Evolutionary conservation across 2,797 vertebrate species (phyloP).

Genomic region (Melanotaenia nigrans): DNA sequence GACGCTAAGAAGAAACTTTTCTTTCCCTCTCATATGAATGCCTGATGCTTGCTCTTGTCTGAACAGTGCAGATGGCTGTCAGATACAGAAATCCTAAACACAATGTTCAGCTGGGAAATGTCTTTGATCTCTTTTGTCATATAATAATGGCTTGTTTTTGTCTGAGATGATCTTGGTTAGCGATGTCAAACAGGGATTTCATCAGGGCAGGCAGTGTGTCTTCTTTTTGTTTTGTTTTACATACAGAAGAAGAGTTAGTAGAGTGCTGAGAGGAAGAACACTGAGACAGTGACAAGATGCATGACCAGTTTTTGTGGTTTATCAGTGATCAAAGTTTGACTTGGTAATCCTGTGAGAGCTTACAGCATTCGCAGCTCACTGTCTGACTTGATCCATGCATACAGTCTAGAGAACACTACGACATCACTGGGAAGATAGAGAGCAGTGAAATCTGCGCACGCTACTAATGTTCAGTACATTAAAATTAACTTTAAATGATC

Average conservation of each 20-base stretch:
- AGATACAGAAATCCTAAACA: conserved; percentile 67
- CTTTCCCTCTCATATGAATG: conserved; percentile 63
- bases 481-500: background rate
- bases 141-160: conserved; percentile 78
- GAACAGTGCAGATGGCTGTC: conserved; percentile 71
- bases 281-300: conserved; percentile 59
- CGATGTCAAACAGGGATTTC: conserved; percentile 79
- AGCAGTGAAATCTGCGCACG: background rate
- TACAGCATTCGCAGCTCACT: conserved; percentile 66
- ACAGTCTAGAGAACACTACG: conserved; percentile 34
- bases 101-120: conserved; percentile 58
- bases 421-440: background rate
- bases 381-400: conserved; percentile 41
- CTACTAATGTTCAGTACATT: background rate
- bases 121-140: conserved; percentile 81
- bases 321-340: conserved; percentile 74
- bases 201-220: conserved; percentile 44
- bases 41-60: conserved; percentile 63
- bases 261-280: conserved; percentile 49
- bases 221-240: conserved; percentile 58
- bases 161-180: conserved; percentile 68
- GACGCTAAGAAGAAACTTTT: conserved; percentile 49
- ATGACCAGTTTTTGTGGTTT: conserved; percentile 65
- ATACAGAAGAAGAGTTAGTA: conserved; percentile 28
- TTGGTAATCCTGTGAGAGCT: conserved; percentile 72